These are phyloP conservation scores for Hirundichthys speculiger DNA, from an alignment of 2,113 vertebrate genomes.

Conservation along the genomic window DNA sequence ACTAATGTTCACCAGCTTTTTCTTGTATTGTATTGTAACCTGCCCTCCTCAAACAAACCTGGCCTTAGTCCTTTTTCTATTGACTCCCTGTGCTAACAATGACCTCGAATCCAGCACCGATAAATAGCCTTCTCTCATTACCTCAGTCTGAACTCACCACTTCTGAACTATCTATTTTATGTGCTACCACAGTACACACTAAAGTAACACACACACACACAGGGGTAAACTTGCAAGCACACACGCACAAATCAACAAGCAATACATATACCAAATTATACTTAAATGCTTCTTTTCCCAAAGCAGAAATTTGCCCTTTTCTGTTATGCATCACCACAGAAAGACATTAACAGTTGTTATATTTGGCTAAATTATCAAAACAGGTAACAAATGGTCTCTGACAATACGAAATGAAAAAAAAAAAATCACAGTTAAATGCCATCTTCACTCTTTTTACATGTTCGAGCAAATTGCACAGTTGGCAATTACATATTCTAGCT, in stretches of 20 bases:
- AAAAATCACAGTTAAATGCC: slow-evolving; percentile 19
- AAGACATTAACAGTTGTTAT: slow-evolving; percentile 25
- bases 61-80: slow-evolving; percentile 1
- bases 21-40: no score
- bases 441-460: not conserved
- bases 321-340: slow-evolving; percentile 14
- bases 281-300: slow-evolving; percentile 25
- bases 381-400: slow-evolving; percentile 9
- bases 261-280: slow-evolving; percentile 16
- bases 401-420: slow-evolving; percentile 29
- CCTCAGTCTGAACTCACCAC: slow-evolving; percentile 50
- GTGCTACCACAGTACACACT: slow-evolving; percentile 14
- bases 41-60: no score
- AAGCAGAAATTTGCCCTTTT: slow-evolving; percentile 37
- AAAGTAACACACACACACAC: slow-evolving; percentile 24
- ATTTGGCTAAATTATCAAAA: slow-evolving; percentile 21
- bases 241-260: slow-evolving; percentile 12
- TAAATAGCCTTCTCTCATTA: slow-evolving; percentile 57
- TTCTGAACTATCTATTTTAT: slow-evolving; percentile 33
- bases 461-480: slow-evolving; percentile 35
- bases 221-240: not conserved
- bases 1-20: no score
- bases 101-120: slow-evolving; percentile 30
- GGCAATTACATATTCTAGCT: slow-evolving; percentile 21
- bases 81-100: no score